Base-by-base conservation (phyloP, 2,888 invertebrate genomes). In the Caenorhabditis parvicauda region DNA sequence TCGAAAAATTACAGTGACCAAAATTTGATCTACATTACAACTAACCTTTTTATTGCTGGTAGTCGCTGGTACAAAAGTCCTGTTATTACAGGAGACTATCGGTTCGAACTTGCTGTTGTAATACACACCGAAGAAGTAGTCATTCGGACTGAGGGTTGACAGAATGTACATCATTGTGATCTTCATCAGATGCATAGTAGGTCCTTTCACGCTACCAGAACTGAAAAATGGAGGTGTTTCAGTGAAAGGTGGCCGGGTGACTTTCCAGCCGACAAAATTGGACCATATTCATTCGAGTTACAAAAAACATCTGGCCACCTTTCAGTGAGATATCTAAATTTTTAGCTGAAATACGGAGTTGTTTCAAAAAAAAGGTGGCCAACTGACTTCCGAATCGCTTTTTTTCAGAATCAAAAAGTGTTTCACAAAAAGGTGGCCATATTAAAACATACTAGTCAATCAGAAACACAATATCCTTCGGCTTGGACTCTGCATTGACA, bases 401-500 rank as follows among this genome's bases (percentile, higher is more conserved):
- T n/a, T n/a, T n/a, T n/a, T n/a, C n/a, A n/a, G n/a, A n/a, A 6
- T 12, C 21, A 17, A 38, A 3, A 38, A 7, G 14, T 38, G 21
- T 39, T 21, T 24, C 21, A 22, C 39, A 41, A 25, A 14, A 6
- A 38, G n/a, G 21, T 9, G 2, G 9, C 21, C 19, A 19, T n/a
- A 35, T 29, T 28, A 49, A 29, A 25, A 72, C 77, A 64, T 44
- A 79, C 79, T 70, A 80, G 61, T 81, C 81, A 21, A 81, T 49
- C 24, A 81, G 56, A 53, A 81, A 80, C 3, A 81, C 64, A 37
- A 81, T 66, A 58, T 81, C 81, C 49, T 75, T 77, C 7, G 81
- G 78, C 9, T 67, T 63, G 2, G 71, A 62, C 45, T 81, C 77
- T 0, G 80, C 70, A 12, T 61, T 62, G 7, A 72, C 69, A 59